Percentiles rank a stretch among this genome's conserved stretches.
Conservation (phyloP, 2,797 vertebrate species). For the Tragelaphus eurycerus region DNA sequence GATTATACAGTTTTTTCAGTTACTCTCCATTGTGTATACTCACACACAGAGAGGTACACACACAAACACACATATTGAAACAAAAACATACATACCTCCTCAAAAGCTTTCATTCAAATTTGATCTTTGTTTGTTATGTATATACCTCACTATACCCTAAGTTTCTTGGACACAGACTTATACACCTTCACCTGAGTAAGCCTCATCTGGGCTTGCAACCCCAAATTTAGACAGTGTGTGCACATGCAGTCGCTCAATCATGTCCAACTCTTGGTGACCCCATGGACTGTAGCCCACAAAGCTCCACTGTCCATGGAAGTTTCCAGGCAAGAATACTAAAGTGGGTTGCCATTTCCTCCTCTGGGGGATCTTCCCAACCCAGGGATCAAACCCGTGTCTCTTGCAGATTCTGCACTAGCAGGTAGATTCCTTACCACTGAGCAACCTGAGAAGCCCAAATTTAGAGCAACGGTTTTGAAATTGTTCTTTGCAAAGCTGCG, state of each 20-base stretch:
- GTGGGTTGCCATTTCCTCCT: background rate
- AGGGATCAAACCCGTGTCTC: background rate
- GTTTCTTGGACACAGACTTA: background rate
- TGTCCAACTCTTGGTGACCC: background rate
- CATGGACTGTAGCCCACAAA: background rate
- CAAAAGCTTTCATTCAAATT: background rate
- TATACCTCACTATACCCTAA: background rate
- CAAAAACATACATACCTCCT: background rate
- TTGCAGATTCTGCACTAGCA: background rate
- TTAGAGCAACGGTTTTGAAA: background rate
- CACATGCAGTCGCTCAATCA: rapidly evolving
- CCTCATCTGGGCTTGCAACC: background rate
- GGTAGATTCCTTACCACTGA: background rate
- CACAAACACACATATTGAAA: background rate
- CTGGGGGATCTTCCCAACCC: background rate
- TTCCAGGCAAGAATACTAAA: background rate
- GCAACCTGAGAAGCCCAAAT: background rate
- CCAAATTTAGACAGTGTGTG: background rate
- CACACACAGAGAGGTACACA: background rate
- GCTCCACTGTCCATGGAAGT: background rate
- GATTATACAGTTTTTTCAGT: background rate
- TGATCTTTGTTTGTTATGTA: background rate
- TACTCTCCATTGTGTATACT: background rate
- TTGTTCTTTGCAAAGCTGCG: background rate
- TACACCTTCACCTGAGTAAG: background rate